phyloP scores from a whole-genome alignment of 2,113 vertebrate species.

The Ageneiosus marmoratus region DNA sequence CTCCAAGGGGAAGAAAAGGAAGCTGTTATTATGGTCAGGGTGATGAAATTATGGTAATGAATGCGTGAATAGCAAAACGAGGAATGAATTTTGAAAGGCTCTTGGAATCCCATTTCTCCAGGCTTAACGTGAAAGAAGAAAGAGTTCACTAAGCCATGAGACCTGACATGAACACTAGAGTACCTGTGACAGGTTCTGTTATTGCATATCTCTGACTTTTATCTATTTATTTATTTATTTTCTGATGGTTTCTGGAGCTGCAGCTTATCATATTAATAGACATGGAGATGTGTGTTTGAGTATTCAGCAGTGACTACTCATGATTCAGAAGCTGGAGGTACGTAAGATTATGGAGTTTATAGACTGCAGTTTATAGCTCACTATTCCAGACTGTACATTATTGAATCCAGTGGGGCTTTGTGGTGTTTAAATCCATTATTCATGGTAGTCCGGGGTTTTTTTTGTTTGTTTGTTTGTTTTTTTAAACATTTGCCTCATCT shows the following conservation, averaged over 20 bases:
- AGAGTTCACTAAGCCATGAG: not conserved
- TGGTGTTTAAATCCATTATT: constrained; percentile 47
- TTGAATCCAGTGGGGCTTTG: constrained; percentile 38
- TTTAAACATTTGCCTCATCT: not conserved
- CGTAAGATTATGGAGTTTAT: not conserved
- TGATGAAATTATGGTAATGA: constrained; percentile 35
- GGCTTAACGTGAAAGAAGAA: not conserved
- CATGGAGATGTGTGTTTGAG: not conserved
- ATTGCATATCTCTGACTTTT: not conserved
- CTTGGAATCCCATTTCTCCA: constrained; percentile 12
- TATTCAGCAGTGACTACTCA: not conserved
- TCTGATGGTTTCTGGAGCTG: not conserved
- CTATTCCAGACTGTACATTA: constrained; percentile 39
- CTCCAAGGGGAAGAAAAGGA: not conserved
- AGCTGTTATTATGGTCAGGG: not conserved
- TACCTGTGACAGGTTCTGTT: not conserved
- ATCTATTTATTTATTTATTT: not conserved
- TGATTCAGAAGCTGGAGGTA: not conserved
- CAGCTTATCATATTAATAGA: constrained; percentile 11
- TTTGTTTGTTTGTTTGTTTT: no score
- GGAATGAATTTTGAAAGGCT: not conserved
- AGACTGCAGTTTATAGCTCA: constrained; percentile 23
- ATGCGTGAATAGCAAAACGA: constrained; percentile 7
- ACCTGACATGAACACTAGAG: not conserved
- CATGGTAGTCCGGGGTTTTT: constrained; percentile 23